phyloP scores from a whole-genome alignment of 2,888 invertebrate genomes.

The Eucera pruinosa region DNA sequence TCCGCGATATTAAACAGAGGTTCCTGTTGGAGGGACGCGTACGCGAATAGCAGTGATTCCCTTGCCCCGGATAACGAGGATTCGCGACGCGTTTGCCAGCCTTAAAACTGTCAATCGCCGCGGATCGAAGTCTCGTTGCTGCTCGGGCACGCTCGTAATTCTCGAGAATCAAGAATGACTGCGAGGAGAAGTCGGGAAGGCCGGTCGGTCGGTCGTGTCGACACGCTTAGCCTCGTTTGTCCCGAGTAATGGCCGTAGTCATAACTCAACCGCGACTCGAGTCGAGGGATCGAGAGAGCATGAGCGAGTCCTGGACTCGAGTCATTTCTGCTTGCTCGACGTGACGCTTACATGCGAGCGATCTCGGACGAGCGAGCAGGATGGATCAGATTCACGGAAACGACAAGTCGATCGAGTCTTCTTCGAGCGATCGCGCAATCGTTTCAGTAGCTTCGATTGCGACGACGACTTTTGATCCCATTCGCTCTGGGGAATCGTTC shows the following conservation, averaged over 20 bases:
- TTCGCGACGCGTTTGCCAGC: too few relatives aligned
- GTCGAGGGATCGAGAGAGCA: conserved; percentile 20
- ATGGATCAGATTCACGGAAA: conserved; percentile 73
- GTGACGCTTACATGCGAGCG: conserved; percentile 37
- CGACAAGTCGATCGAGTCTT: conserved; percentile 56
- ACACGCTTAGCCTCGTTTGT: conserved; percentile 82
- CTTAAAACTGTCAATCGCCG: conserved; percentile 72
- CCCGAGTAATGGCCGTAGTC: conserved; percentile 76
- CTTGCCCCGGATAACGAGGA: conserved; percentile 55
- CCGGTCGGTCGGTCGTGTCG: conserved; percentile 73
- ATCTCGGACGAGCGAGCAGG: conserved; percentile 14
- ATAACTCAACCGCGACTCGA: conserved; percentile 73
- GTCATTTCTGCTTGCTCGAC: conserved; percentile 44
- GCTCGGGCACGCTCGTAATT: conserved; percentile 63
- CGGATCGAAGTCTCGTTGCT: conserved; percentile 48
- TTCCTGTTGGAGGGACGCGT: background rate
- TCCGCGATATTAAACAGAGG: background rate
- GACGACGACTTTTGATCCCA: conserved; percentile 28
- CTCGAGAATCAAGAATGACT: conserved; percentile 64
- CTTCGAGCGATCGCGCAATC: conserved; percentile 49
- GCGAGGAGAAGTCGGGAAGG: conserved; percentile 64
- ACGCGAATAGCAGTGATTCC: background rate
- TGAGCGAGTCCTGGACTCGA: conserved; percentile 39
- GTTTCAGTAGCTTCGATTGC: conserved; percentile 30
- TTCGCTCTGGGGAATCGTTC: too few relatives aligned